Evolutionary conservation across 2,113 vertebrate species (phyloP).

Genomic region (Channa argus): DNA sequence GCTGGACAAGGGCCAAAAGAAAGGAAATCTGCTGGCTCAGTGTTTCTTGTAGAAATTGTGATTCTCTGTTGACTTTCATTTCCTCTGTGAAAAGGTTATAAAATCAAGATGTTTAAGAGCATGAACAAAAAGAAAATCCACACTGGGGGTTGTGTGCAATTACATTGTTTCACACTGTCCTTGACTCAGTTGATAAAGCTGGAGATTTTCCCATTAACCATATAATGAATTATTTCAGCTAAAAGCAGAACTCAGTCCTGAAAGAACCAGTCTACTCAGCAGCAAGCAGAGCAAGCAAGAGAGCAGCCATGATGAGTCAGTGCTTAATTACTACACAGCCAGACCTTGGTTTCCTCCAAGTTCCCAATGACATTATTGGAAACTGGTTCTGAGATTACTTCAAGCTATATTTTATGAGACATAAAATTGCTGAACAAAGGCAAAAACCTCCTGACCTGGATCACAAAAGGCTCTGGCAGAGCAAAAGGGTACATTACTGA

Average conservation of each 20-base stretch:
- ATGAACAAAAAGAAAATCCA: constrained; percentile 3
- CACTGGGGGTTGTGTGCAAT: constrained; percentile 32
- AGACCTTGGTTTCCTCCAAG: constrained; percentile 43
- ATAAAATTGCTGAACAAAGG: constrained; percentile 70
- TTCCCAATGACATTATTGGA: constrained; percentile 62
- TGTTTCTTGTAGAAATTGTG: constrained; percentile 21
- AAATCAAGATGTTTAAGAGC: constrained; percentile 40
- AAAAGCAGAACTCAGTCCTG: constrained; percentile 14
- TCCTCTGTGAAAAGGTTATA: constrained; percentile 9
- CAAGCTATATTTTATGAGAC: constrained; percentile 62
- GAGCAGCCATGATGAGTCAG: constrained; percentile 48
- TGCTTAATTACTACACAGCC: constrained; percentile 62
- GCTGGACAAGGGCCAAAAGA: constrained; percentile 18
- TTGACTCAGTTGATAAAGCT: constrained; percentile 12
- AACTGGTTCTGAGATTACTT: constrained; percentile 62
- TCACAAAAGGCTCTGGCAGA: constrained; percentile 44
- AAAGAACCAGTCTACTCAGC: constrained; percentile 42
- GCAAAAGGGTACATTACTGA: constrained; percentile 53
- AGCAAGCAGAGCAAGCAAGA: constrained; percentile 36
- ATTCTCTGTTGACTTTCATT: constrained; percentile 32
- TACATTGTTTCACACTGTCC: constrained; percentile 37
- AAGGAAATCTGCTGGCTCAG: constrained; percentile 3
- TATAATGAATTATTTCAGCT: constrained; percentile 24
- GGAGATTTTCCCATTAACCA: constrained; percentile 37
- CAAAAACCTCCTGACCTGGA: constrained; percentile 33